These are phyloP conservation scores for Eurypyga helias DNA, from an alignment of 2,113 vertebrate species.

Conservation along the genomic window DNA sequence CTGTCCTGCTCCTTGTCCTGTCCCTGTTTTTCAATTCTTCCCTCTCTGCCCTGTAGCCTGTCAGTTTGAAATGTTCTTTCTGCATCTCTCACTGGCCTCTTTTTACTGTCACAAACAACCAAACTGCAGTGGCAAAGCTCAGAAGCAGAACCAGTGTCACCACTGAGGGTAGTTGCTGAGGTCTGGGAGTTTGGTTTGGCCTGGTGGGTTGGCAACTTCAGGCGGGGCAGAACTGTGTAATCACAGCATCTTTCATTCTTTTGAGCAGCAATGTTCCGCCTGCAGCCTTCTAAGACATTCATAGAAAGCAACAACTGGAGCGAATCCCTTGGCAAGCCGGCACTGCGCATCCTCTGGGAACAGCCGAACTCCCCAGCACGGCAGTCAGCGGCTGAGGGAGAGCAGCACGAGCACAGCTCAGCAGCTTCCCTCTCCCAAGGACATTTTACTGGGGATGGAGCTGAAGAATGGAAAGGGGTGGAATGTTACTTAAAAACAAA, in stretches of 20 bases:
- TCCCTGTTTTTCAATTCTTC: not conserved
- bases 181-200: not conserved
- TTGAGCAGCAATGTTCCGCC: not conserved
- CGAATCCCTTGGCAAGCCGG: not conserved
- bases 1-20: not conserved
- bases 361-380: not conserved
- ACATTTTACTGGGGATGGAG: not conserved
- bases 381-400: not conserved
- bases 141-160: not conserved
- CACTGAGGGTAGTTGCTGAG: not conserved
- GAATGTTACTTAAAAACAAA: not conserved
- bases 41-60: not conserved
- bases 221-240: not conserved
- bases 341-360: not conserved
- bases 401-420: not conserved
- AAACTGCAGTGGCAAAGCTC: not conserved
- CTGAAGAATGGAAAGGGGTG: not conserved
- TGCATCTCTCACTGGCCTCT: not conserved
- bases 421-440: not conserved
- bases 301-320: not conserved
- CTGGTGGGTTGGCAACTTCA: not conserved
- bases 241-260: not conserved
- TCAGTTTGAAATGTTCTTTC: not conserved
- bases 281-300: not conserved
- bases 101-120: not conserved